A percentile compares a stretch with the other conserved stretches of the same genome.
Conservation (phyloP, 2,888 invertebrate species). For the Nycteola revayana region DNA sequence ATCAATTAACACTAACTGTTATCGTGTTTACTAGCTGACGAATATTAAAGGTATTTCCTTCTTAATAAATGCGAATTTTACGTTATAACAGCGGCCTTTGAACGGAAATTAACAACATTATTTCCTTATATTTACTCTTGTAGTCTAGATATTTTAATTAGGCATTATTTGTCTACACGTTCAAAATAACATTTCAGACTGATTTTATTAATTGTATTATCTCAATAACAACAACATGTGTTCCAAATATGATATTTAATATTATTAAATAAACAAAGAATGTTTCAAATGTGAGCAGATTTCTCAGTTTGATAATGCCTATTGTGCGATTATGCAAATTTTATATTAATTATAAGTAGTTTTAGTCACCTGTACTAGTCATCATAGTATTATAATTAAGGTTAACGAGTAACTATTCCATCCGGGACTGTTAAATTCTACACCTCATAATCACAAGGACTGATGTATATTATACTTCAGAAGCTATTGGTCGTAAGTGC, state of each 20-base stretch:
- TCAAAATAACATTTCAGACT: too few species aligned
- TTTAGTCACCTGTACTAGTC: slow-evolving; percentile 28
- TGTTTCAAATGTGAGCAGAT: slow-evolving; percentile 21
- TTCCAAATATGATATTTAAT: slow-evolving; percentile 1
- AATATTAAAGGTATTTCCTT: slow-evolving; percentile 3
- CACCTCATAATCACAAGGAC: not conserved
- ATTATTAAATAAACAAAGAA: slow-evolving; percentile 13
- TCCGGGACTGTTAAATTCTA: too few species aligned
- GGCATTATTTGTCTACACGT: slow-evolving; percentile 1
- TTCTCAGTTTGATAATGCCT: slow-evolving; percentile 27
- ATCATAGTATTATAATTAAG: slow-evolving; percentile 25
- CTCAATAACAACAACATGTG: slow-evolving; percentile 16
- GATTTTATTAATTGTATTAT: slow-evolving; percentile 19
- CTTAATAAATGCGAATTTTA: slow-evolving; percentile 9
- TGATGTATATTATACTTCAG: too few species aligned
- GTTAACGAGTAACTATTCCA: slow-evolving; percentile 13
- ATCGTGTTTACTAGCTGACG: not conserved
- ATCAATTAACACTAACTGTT: too few species aligned
- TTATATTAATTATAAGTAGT: slow-evolving; percentile 20
- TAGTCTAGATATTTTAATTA: slow-evolving; percentile 10
- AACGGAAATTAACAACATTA: slow-evolving; percentile 7
- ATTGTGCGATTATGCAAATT: slow-evolving; percentile 36
- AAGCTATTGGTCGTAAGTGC: too few species aligned
- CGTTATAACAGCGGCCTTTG: slow-evolving; percentile 3
- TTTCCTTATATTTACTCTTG: too few species aligned